Conservation (phyloP, 2,113 vertebrate genomes). For the Misgurnus mizolepis region DNA sequence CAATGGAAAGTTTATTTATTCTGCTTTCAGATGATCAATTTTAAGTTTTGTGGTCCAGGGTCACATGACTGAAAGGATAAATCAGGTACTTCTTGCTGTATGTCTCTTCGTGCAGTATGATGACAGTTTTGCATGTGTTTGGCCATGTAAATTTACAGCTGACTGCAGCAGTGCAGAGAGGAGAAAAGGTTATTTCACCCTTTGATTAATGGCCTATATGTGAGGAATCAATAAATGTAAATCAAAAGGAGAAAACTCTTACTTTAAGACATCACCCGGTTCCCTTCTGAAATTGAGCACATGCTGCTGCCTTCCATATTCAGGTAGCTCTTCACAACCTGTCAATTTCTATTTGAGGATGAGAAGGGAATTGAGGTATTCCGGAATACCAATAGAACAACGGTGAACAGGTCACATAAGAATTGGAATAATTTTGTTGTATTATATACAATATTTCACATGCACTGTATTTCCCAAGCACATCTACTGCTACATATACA, state of each 20-base stretch:
- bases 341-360: slow-evolving; percentile 50
- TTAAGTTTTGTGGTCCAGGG: too few relatives aligned
- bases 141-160: slow-evolving; percentile 55
- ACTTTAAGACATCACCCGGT: slow-evolving; percentile 53
- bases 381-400: not conserved
- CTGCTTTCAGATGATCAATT: too few relatives aligned
- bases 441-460: too few relatives aligned
- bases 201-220: slow-evolving; percentile 66
- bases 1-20: too few relatives aligned
- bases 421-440: not conserved
- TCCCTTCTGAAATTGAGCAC: slow-evolving; percentile 17
- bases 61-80: slow-evolving; percentile 12
- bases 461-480: too few relatives aligned
- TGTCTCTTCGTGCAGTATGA: not conserved
- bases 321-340: slow-evolving; percentile 48
- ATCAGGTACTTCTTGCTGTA: not conserved
- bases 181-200: slow-evolving; percentile 55
- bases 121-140: slow-evolving; percentile 36
- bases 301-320: slow-evolving; percentile 13
- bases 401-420: not conserved
- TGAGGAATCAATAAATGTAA: slow-evolving; percentile 70
- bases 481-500: too few relatives aligned
- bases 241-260: slow-evolving; percentile 65
- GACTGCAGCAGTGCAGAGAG: slow-evolving; percentile 41
- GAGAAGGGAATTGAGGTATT: slow-evolving; percentile 19